Conservation (phyloP, 2,113 vertebrate species). For the Accipiter virgatus region DNA sequence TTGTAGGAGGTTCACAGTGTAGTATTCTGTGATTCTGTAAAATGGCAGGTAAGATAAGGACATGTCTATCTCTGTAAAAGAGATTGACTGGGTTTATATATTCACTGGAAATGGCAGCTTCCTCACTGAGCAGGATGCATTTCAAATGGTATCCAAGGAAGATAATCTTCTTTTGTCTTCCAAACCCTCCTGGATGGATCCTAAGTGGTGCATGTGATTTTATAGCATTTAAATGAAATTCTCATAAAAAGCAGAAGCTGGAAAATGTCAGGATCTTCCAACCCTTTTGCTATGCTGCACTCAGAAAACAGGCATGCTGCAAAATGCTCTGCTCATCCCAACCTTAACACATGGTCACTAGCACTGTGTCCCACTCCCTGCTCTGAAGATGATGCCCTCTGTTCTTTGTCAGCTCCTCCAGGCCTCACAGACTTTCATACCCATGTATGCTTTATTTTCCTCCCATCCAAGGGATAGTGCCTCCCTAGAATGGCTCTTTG, state of each 20-base stretch:
- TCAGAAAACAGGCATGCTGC: not conserved
- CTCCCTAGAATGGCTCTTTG: not conserved
- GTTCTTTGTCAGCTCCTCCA: not conserved
- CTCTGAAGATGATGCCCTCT: not conserved
- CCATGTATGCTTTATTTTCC: not conserved
- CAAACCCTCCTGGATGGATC: not conserved
- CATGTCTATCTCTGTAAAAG: not conserved
- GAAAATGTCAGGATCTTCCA: not conserved
- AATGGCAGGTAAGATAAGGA: not conserved
- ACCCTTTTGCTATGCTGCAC: accelerated
- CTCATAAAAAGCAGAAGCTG: not conserved
- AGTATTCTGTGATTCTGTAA: not conserved
- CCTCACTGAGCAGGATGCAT: not conserved
- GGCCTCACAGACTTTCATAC: not conserved
- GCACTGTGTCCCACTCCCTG: not conserved
- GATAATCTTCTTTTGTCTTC: not conserved
- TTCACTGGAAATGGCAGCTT: not conserved
- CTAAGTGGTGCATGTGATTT: not conserved
- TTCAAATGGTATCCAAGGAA: not conserved
- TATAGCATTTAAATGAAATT: not conserved
- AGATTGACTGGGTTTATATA: not conserved
- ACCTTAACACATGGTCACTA: accelerated
- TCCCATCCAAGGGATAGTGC: not conserved
- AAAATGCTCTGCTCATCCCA: not conserved
- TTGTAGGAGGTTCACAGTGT: not conserved